Percentiles rank a stretch among this genome's conserved stretches.
phyloP scores from a whole-genome alignment of 1,140 invertebrate species.

The Argopecten irradians region DNA sequence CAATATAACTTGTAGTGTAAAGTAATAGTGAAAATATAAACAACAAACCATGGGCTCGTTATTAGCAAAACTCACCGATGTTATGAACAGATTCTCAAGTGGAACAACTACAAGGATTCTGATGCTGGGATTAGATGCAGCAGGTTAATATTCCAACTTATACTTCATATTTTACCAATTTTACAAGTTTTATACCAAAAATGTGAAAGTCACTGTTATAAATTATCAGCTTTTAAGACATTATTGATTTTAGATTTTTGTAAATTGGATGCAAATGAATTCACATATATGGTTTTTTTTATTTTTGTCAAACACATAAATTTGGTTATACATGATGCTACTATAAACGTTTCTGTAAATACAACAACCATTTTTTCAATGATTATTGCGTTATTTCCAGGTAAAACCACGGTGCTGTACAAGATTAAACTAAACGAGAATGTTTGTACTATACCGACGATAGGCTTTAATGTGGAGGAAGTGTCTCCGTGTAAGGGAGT shows the following conservation, averaged over 20 bases:
- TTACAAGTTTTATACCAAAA: background rate
- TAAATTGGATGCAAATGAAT: too few relatives aligned
- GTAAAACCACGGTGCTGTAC: constrained; percentile 91
- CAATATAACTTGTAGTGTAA: background rate
- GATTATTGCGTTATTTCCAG: constrained; percentile 31
- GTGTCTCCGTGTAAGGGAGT: constrained; percentile 90
- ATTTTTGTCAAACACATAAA: too few relatives aligned
- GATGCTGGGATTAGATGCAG: constrained; percentile 72
- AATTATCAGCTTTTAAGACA: background rate
- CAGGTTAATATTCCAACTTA: constrained; percentile 66
- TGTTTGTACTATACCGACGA: constrained; percentile 68
- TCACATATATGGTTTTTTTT: too few relatives aligned
- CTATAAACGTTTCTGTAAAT: too few relatives aligned
- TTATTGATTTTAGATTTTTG: too few relatives aligned
- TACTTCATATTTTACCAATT: too few relatives aligned
- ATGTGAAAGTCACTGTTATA: background rate
- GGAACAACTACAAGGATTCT: constrained; percentile 64
- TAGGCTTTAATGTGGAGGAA: constrained; percentile 94
- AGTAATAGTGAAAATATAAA: background rate
- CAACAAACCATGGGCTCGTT: background rate
- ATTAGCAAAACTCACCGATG: constrained; percentile 59
- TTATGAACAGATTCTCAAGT: constrained; percentile 52
- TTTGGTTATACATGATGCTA: too few relatives aligned
- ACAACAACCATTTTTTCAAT: too few relatives aligned
- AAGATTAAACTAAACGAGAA: constrained; percentile 94